phyloP scores from a whole-genome alignment of 2,797 vertebrate genomes.

The Orestias chungarensis region DNA sequence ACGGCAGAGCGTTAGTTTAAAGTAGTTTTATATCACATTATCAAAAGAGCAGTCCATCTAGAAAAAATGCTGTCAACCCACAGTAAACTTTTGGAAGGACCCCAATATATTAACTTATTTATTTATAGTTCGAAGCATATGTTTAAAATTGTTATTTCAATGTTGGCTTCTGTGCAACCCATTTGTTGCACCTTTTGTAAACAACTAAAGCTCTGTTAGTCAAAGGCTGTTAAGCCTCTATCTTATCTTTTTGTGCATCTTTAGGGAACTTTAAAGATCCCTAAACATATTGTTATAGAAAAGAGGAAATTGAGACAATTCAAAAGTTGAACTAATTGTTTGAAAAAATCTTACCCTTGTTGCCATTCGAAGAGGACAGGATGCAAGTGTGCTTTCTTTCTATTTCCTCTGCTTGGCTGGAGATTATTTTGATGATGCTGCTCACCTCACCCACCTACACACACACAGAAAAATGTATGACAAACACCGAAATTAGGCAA shows the following conservation, averaged over 20 bases:
- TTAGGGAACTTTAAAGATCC: conserved; percentile 3
- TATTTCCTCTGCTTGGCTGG: conserved; percentile 82
- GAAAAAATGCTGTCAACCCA: neutral
- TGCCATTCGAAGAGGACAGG: conserved; percentile 83
- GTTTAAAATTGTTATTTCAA: neutral
- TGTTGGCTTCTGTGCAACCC: neutral
- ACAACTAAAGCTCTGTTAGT: conserved; percentile 32
- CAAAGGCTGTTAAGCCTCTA: conserved; percentile 21
- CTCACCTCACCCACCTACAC: conserved; percentile 87
- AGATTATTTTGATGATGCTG: conserved; percentile 80
- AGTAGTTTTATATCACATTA: neutral
- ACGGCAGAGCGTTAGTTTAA: neutral
- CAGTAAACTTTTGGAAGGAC: neutral
- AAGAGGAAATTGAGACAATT: neutral
- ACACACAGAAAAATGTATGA: conserved; percentile 27
- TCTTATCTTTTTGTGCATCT: conserved; percentile 14
- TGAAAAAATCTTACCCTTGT: conserved; percentile 79
- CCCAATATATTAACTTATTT: neutral
- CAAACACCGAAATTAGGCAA: neutral
- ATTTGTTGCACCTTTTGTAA: neutral
- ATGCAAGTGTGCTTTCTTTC: conserved; percentile 84
- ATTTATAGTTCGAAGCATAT: neutral
- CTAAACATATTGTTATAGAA: conserved; percentile 1
- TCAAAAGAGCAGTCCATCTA: neutral
- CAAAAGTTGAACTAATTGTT: neutral